phyloP scores from a whole-genome alignment of 2,888 invertebrate genomes.

The Phaedon cochleariae region DNA sequence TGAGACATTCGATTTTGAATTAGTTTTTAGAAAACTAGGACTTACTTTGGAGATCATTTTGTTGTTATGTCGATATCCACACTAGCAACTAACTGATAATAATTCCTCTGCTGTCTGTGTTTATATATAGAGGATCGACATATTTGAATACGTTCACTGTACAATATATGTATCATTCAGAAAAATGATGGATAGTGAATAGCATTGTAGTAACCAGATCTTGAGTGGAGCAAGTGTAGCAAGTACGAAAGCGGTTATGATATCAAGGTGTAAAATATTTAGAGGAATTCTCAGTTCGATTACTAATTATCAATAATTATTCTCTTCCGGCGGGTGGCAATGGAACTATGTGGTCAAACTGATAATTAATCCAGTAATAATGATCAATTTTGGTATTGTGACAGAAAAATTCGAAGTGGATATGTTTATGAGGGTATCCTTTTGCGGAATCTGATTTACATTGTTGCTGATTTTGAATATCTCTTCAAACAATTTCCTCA shows the following conservation, averaged over 20 bases:
- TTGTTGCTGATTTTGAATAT: no score
- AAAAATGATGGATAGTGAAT: neutral
- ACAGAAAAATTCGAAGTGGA: no score
- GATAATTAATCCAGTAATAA: no score
- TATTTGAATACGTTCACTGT: neutral
- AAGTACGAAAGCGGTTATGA: neutral
- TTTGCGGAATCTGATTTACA: no score
- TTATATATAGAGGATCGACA: neutral
- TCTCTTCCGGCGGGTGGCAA: neutral
- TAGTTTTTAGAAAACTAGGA: neutral
- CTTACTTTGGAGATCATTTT: conserved; percentile 15
- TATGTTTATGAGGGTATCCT: no score
- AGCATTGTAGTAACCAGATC: neutral
- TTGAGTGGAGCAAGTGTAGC: neutral
- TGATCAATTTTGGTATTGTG: no score
- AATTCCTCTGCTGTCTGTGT: neutral
- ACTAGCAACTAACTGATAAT: neutral
- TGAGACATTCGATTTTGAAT: no score
- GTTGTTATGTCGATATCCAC: neutral
- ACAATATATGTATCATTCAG: neutral
- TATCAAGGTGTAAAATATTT: neutral
- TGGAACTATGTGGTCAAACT: no score
- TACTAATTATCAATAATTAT: neutral
- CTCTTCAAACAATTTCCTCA: no score
- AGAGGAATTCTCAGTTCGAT: neutral